A percentile compares a stretch with the other conserved stretches of the same genome.
phyloP scores from a whole-genome alignment of 2,113 vertebrate genomes.

The Penelope pileata region DNA sequence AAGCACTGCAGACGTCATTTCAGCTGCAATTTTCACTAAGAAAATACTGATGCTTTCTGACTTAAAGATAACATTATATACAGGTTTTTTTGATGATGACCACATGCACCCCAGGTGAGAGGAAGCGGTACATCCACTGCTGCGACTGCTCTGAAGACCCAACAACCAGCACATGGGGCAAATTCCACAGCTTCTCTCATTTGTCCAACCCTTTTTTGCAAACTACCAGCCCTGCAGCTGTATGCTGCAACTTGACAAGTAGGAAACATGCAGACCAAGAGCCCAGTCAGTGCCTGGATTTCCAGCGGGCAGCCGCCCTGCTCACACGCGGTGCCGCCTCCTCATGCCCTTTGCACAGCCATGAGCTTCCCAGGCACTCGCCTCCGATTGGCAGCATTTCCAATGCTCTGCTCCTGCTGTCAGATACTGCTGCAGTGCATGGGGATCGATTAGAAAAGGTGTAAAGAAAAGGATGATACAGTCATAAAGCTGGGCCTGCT shows the following conservation, averaged over 20 bases:
- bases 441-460: neutral
- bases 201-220: neutral
- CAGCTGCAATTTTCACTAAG: neutral
- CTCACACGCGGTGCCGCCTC: neutral
- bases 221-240: neutral
- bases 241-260: neutral
- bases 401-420: neutral
- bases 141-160: neutral
- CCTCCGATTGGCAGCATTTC: neutral
- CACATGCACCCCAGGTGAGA: neutral
- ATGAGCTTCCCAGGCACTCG: neutral
- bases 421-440: neutral
- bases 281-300: fast-evolving
- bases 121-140: neutral
- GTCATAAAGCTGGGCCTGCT: too few relatives aligned
- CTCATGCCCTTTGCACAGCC: neutral
- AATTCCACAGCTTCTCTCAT: neutral
- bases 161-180: neutral
- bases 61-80: neutral
- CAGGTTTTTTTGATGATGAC: fast-evolving
- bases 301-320: neutral
- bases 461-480: neutral
- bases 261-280: neutral
- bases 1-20: neutral
- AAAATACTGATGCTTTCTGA: neutral